Evolutionary conservation across 2,797 vertebrate genomes (phyloP).

Genomic region (Rhinatrema bivittatum): DNA sequence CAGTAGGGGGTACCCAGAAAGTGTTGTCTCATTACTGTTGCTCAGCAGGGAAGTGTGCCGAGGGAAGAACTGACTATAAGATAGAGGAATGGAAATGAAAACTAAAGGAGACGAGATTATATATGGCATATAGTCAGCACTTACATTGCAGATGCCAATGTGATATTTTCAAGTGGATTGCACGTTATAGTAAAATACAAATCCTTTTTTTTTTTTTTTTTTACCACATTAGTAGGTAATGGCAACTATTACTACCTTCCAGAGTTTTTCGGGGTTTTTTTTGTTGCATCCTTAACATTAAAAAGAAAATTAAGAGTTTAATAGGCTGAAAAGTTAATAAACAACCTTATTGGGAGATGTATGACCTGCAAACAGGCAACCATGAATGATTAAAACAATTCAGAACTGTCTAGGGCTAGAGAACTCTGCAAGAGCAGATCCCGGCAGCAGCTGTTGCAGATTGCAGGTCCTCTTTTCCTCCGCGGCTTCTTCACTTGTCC

Average conservation of each 20-base stretch:
- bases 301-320: constrained; percentile 9
- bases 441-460: too few relatives aligned
- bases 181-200: constrained; percentile 12
- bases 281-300: constrained; percentile 8
- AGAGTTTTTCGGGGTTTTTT: too few relatives aligned
- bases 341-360: not conserved
- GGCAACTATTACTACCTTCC: too few relatives aligned
- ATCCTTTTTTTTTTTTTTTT: not conserved
- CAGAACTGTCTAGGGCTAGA: too few relatives aligned
- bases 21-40: constrained; percentile 28
- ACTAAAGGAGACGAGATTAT: not conserved
- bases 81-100: not conserved
- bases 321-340: constrained; percentile 7
- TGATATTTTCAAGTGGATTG: constrained; percentile 13
- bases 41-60: constrained; percentile 24
- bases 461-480: too few relatives aligned
- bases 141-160: constrained; percentile 15
- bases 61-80: constrained; percentile 13
- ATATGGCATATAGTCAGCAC: constrained; percentile 13
- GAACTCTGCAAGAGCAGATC: too few relatives aligned
- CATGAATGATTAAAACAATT: too few relatives aligned
- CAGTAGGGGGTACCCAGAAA: constrained; percentile 25
- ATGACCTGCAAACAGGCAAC: not conserved
- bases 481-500: too few relatives aligned
- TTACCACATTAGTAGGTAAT: too few relatives aligned